A percentile compares a stretch with the other conserved stretches of the same genome.
These are phyloP conservation scores for Clistopyga incitator DNA, from an alignment of 2,888 invertebrate genomes.

Conservation along the genomic window DNA sequence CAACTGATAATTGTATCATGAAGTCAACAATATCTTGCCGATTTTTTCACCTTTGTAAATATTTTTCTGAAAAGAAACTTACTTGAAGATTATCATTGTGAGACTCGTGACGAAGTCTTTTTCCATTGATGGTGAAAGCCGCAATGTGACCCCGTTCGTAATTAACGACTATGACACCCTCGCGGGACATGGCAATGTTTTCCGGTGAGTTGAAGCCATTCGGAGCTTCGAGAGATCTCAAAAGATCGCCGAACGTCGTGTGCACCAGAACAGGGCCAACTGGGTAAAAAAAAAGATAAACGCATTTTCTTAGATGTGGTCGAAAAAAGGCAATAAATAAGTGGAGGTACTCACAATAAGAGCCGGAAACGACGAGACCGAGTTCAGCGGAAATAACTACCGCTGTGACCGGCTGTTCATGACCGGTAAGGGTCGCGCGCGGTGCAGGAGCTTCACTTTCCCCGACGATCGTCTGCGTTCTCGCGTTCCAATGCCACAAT, in stretches of 20 bases:
- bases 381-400: conserved; percentile 99
- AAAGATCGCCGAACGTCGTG: conserved; percentile 98
- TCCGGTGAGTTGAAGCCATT: conserved; percentile 91
- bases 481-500: conserved; percentile 99
- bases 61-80: conserved; percentile 69
- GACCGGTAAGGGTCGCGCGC: conserved; percentile 98
- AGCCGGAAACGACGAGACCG: conserved; percentile 98
- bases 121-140: conserved; percentile 97
- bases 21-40: too few relatives aligned
- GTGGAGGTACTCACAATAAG: conserved; percentile 86
- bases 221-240: conserved; percentile 95
- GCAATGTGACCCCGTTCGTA: conserved; percentile 97
- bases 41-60: too few relatives aligned
- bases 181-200: conserved; percentile 96
- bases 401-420: conserved; percentile 97
- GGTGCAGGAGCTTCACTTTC: conserved; percentile 98
- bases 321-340: conserved; percentile 19
- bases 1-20: too few relatives aligned
- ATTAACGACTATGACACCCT: conserved; percentile 97
- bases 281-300: conserved; percentile 58
- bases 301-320: conserved; percentile 3
- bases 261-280: conserved; percentile 99
- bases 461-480: conserved; percentile 98
- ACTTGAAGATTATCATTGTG: conserved; percentile 98
- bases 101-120: conserved; percentile 94